Conservation (phyloP, 2,113 vertebrate species). For the Uria lomvia region DNA sequence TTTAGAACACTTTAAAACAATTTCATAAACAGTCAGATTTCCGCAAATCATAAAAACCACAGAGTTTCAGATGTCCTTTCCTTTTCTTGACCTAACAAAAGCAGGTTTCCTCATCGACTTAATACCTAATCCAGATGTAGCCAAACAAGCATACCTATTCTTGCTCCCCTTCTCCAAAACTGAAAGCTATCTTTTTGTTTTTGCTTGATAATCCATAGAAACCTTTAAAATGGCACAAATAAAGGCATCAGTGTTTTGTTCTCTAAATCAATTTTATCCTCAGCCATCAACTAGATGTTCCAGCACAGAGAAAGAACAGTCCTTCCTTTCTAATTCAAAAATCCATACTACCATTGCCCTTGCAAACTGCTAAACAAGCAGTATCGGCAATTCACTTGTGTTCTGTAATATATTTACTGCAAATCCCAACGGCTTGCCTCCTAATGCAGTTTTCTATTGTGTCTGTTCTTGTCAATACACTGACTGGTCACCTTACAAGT, state of each 20-base stretch:
- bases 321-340: constrained; percentile 82
- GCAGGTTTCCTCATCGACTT: background rate
- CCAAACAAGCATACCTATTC: constrained; percentile 30
- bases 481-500: constrained; percentile 69
- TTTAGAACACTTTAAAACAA: background rate
- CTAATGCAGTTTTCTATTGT: constrained; percentile 75
- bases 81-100: background rate
- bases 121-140: constrained; percentile 35
- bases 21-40: background rate
- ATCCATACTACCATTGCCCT: constrained; percentile 81
- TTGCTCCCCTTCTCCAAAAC: constrained; percentile 33
- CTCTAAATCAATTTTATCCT: constrained; percentile 77
- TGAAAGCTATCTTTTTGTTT: constrained; percentile 60
- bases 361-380: constrained; percentile 86
- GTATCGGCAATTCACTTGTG: constrained; percentile 83
- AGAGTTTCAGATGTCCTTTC: background rate
- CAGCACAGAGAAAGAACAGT: constrained; percentile 74
- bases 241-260: constrained; percentile 69
- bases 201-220: constrained; percentile 68
- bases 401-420: constrained; percentile 82
- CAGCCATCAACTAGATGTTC: constrained; percentile 75
- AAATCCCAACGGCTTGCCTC: constrained; percentile 72
- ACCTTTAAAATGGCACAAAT: constrained; percentile 69
- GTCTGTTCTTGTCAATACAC: constrained; percentile 71
- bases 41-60: background rate